These are phyloP conservation scores for Coregonus suidteri DNA, from an alignment of 2,797 vertebrate genomes.

Conservation along the genomic window DNA sequence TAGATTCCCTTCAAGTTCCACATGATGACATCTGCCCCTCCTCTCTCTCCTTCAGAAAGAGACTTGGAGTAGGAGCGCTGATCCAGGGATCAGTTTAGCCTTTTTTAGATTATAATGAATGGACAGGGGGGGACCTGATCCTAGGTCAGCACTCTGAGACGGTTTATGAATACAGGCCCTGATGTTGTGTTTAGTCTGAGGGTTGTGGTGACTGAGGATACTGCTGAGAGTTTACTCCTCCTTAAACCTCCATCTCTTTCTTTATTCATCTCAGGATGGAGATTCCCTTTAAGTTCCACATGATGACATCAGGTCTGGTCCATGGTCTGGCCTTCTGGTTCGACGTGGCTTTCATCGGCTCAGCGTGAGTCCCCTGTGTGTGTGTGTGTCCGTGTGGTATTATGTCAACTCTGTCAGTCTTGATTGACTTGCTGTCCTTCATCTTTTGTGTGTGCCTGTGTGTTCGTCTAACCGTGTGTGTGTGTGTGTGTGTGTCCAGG, in stretches of 20 bases:
- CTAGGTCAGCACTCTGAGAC: no score
- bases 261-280: slow-evolving; percentile 71
- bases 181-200: neutral
- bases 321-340: slow-evolving; percentile 84
- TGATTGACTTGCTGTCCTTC: no score
- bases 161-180: neutral
- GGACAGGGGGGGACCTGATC: neutral
- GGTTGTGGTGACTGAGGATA: neutral
- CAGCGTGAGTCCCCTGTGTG: slow-evolving; percentile 64
- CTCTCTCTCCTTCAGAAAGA: no score
- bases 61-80: no score
- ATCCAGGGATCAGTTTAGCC: no score
- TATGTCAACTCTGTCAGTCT: no score
- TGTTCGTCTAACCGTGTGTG: neutral
- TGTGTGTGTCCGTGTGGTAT: no score
- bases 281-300: slow-evolving; percentile 84
- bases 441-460: neutral
- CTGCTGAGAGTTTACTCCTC: neutral
- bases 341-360: slow-evolving; percentile 82
- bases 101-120: neutral
- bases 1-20: no score
- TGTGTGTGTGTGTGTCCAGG: slow-evolving; percentile 47
- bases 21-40: no score
- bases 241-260: neutral
- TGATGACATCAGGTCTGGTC: slow-evolving; percentile 81